phyloP scores from a whole-genome alignment of 2,888 invertebrate species.

The Isoperla grammatica region DNA sequence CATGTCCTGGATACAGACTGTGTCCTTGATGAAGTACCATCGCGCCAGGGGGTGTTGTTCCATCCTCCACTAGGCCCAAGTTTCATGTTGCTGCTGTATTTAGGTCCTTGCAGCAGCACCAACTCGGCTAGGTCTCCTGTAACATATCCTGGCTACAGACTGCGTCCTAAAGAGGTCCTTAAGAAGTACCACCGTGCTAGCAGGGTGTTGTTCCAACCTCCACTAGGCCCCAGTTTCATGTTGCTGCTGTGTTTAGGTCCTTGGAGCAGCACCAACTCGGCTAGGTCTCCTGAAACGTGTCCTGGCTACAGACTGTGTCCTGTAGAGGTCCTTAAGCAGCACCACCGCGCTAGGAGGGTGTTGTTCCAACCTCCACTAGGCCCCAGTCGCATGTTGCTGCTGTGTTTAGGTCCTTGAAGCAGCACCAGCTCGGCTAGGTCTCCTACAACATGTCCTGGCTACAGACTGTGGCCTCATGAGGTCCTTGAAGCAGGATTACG shows the following conservation, averaged over 20 bases:
- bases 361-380: slow-evolving; percentile 69
- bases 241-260: slow-evolving; percentile 46
- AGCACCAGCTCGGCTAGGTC: slow-evolving; percentile 70
- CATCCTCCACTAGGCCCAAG: slow-evolving; percentile 66
- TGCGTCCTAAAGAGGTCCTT: no score
- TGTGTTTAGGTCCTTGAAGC: slow-evolving; percentile 55
- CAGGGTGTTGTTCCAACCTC: slow-evolving; percentile 68
- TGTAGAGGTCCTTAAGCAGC: no score
- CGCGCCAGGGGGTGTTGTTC: slow-evolving; percentile 66
- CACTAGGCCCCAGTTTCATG: slow-evolving; percentile 55
- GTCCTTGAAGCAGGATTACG: no score
- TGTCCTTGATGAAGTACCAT: slow-evolving; percentile 56
- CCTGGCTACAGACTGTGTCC: slow-evolving; percentile 72
- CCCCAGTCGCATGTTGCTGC: slow-evolving; percentile 48
- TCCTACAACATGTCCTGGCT: no score
- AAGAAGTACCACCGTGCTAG: slow-evolving; percentile 63
- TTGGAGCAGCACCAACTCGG: slow-evolving; percentile 66
- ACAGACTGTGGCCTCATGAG: no score
- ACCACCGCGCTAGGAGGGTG: slow-evolving; percentile 60
- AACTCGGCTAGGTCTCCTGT: slow-evolving; percentile 72
- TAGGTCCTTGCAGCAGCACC: slow-evolving; percentile 59
- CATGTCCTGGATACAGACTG: no score
- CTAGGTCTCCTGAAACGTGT: slow-evolving; percentile 58
- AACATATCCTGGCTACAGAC: slow-evolving; percentile 59
- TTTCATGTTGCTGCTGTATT: slow-evolving; percentile 38